phyloP scores from a whole-genome alignment of 1,140 invertebrate genomes.

The Megathymus violae region DNA sequence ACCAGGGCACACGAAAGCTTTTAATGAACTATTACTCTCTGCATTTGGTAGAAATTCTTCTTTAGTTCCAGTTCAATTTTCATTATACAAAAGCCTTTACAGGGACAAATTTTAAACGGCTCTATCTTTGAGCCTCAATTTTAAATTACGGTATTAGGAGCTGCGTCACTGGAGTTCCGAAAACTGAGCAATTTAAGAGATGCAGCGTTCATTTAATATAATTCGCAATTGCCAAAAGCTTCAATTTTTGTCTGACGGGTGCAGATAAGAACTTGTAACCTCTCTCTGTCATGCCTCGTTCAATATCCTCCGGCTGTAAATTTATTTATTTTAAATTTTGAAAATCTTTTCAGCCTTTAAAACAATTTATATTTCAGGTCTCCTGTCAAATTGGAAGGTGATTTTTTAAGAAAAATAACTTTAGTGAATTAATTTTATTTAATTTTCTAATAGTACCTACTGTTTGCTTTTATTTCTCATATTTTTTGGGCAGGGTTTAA shows the following conservation, averaged over 20 bases:
- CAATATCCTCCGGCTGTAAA: no score
- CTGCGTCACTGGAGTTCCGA: not conserved
- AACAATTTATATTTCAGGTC: no score
- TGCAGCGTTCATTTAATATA: not conserved
- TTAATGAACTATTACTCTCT: conserved; percentile 24
- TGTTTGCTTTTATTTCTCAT: no score
- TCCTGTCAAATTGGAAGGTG: no score
- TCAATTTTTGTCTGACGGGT: not conserved
- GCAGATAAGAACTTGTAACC: not conserved
- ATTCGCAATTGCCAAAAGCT: not conserved
- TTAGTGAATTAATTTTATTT: no score
- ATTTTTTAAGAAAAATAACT: no score
- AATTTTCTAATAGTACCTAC: no score
- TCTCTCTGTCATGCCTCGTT: no score
- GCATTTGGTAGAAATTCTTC: conserved; percentile 24
- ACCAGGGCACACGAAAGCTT: conserved; percentile 17
- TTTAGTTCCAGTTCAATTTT: conserved; percentile 10
- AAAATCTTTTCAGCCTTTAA: no score
- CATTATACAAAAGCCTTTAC: conserved; percentile 8
- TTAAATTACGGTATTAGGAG: conserved; percentile 2
- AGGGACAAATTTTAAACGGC: conserved; percentile 9
- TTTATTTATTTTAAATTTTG: no score
- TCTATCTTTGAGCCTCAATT: not conserved
- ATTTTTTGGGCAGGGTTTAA: no score
- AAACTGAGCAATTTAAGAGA: conserved; percentile 1